Conservation (phyloP, 64 coral and sea anemone species). For the Orbicella faveolata region DNA sequence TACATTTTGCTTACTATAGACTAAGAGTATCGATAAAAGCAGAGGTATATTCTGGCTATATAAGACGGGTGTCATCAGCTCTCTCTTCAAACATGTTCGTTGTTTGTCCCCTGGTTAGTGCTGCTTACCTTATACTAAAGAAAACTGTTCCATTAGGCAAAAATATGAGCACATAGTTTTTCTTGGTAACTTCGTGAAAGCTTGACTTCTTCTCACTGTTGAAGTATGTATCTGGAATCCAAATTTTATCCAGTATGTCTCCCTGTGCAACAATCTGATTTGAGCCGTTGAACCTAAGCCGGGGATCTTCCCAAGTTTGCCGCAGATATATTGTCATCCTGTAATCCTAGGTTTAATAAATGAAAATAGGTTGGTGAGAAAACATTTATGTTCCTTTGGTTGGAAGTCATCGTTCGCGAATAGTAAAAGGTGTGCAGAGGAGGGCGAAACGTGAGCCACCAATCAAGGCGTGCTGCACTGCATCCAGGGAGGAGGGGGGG, state of each 20-base stretch:
- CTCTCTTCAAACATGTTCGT: too few species aligned
- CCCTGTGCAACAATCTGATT: conserved; percentile 44
- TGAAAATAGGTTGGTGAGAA: too few species aligned
- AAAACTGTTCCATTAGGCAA: conserved; percentile 63
- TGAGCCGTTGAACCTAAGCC: conserved; percentile 24
- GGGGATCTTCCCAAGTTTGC: conserved; percentile 73
- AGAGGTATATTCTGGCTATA: too few species aligned
- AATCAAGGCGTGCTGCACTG: too few species aligned
- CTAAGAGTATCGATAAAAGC: too few species aligned
- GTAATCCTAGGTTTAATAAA: conserved; percentile 26
- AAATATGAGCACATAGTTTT: conserved; percentile 57
- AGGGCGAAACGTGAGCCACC: too few species aligned
- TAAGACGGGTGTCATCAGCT: too few species aligned
- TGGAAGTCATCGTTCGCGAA: too few species aligned
- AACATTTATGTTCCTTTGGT: too few species aligned
- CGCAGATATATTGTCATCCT: conserved; percentile 51
- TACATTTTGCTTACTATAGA: too few species aligned
- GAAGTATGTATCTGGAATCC: conserved; percentile 80
- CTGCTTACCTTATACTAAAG: conserved; percentile 59
- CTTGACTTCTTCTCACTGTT: conserved; percentile 64
- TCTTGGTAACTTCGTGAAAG: conserved; percentile 66
- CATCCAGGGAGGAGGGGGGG: too few species aligned
- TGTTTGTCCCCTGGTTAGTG: neutral
- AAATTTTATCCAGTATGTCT: conserved; percentile 62
- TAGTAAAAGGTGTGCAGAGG: too few species aligned